Percentiles rank a stretch among this genome's conserved stretches.
These are phyloP conservation scores for Mystacornis crossleyi DNA, from an alignment of 2,113 vertebrate genomes.

Conservation along the genomic window DNA sequence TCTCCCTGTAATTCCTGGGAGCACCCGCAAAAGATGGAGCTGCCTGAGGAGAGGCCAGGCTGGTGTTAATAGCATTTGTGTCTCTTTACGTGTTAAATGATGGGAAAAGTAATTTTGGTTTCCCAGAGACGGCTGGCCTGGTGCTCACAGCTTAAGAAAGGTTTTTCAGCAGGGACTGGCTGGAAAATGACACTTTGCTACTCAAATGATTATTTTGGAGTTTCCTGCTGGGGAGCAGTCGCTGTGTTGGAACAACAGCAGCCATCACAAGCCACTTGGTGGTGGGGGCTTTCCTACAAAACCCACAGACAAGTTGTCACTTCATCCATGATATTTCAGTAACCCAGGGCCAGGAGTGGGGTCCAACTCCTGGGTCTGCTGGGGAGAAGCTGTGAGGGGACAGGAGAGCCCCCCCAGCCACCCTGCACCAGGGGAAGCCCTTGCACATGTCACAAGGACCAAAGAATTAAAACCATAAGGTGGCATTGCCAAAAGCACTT, in stretches of 20 bases:
- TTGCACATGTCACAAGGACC: background rate
- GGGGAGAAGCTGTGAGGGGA: background rate
- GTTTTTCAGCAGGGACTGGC: background rate
- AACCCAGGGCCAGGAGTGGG: background rate
- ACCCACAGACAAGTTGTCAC: background rate
- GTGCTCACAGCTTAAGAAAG: rapidly evolving
- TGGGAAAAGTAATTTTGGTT: background rate
- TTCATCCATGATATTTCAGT: rapidly evolving
- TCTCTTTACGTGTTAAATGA: rapidly evolving
- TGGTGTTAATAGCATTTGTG: background rate
- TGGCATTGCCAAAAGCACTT: background rate
- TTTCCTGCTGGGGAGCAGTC: background rate
- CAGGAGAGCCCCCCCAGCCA: background rate
- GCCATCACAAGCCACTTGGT: rapidly evolving
- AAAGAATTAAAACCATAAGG: background rate
- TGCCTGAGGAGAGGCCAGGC: background rate
- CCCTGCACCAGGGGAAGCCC: background rate
- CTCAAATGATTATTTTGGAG: background rate
- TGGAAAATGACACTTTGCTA: background rate
- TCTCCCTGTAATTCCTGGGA: background rate
- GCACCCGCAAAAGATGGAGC: background rate
- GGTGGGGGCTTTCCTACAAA: background rate
- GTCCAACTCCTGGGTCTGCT: background rate
- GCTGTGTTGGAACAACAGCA: background rate
- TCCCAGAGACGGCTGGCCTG: background rate